phyloP scores from a whole-genome alignment of 1,140 invertebrate genomes.

The Ganaspis sp. region DNA sequence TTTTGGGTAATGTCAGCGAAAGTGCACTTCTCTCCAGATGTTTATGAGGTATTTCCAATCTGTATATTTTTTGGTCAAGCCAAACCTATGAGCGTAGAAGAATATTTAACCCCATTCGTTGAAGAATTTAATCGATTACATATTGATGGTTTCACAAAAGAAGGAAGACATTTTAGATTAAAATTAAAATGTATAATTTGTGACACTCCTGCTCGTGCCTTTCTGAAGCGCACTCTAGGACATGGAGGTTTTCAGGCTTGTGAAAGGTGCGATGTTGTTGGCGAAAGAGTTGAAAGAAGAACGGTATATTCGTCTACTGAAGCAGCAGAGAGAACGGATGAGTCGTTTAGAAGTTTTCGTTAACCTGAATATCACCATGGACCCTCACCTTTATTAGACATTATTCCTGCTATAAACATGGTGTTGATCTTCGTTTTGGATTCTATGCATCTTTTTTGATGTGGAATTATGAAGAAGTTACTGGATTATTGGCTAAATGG shows the following conservation, averaged over 20 bases:
- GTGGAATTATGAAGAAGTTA: slow-evolving; percentile 44
- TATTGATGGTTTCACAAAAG: slow-evolving; percentile 26
- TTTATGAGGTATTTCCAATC: slow-evolving; percentile 40
- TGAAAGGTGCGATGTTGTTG: slow-evolving; percentile 36
- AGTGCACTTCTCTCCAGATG: slow-evolving; percentile 28
- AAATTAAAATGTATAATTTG: slow-evolving; percentile 36
- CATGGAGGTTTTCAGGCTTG: slow-evolving; percentile 41
- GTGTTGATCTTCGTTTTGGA: slow-evolving; percentile 49
- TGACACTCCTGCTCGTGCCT: slow-evolving; percentile 49
- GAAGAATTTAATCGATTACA: slow-evolving; percentile 38
- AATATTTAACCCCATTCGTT: too few species aligned
- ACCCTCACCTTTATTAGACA: too few species aligned
- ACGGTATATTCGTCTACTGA: slow-evolving; percentile 32
- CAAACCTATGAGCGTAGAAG: slow-evolving; percentile 35
- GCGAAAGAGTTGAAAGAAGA: slow-evolving; percentile 29
- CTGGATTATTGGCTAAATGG: slow-evolving; percentile 39
- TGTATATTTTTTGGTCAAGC: slow-evolving; percentile 40
- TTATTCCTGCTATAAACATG: slow-evolving; percentile 37
- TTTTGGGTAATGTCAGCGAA: slow-evolving; percentile 41
- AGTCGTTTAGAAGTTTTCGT: slow-evolving; percentile 43
- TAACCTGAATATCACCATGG: slow-evolving; percentile 41
- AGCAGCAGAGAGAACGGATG: slow-evolving; percentile 36
- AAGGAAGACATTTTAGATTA: slow-evolving; percentile 26
- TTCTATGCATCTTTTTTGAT: slow-evolving; percentile 45
- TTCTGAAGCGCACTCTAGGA: slow-evolving; percentile 41